A percentile compares a stretch with the other conserved stretches of the same genome.
phyloP scores from a whole-genome alignment of 2,113 vertebrate genomes.

The Pungitius pungitius region DNA sequence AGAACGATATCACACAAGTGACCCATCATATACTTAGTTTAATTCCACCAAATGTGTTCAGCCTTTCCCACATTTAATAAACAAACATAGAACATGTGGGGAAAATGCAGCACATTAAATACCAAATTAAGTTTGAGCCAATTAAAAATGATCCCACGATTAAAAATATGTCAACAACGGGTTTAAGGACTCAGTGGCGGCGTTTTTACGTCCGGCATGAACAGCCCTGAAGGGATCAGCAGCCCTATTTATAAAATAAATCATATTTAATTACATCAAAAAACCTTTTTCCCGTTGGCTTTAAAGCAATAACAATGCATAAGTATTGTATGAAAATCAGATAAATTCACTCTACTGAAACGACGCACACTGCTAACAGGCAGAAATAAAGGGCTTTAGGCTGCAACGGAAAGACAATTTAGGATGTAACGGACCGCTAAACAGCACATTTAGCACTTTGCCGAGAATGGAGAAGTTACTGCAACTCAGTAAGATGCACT shows the following conservation, averaged over 20 bases:
- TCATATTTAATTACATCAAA: too few relatives aligned
- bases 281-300: not conserved
- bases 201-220: not conserved
- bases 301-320: not conserved
- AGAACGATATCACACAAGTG: not conserved
- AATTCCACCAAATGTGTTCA: not conserved
- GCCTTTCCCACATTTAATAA: not conserved
- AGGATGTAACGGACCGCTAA: not conserved
- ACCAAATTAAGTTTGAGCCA: not conserved
- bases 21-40: not conserved
- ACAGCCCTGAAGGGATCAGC: not conserved
- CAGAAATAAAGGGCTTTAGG: not conserved
- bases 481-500: not conserved
- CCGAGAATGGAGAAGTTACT: too few relatives aligned
- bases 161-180: not conserved
- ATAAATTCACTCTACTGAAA: not conserved
- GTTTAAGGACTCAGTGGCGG: not conserved
- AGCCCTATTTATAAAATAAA: not conserved
- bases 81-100: not conserved
- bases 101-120: not conserved
- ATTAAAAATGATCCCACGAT: not conserved
- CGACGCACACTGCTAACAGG: constrained; percentile 12
- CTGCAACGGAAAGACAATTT: not conserved
- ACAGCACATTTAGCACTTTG: not conserved
- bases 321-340: not conserved